These are phyloP conservation scores for Formica selysi DNA, from an alignment of 1,140 invertebrate species.

Conservation along the genomic window DNA sequence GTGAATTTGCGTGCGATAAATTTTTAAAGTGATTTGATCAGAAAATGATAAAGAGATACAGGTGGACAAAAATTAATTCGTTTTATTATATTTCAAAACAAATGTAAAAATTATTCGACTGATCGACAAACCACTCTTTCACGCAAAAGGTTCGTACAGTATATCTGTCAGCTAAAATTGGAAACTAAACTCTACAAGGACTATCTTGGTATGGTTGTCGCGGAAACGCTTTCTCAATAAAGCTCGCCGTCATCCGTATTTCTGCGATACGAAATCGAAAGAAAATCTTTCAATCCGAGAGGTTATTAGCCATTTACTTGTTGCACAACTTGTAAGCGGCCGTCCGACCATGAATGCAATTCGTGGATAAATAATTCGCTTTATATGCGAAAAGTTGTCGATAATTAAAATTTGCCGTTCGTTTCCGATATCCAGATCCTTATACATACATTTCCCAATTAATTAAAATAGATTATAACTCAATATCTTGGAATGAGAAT, in stretches of 20 bases:
- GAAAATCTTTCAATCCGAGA: slow-evolving; percentile 58
- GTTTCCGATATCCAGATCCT: too few species aligned
- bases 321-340: slow-evolving; percentile 43
- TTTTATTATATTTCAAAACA: neutral
- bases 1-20: too few species aligned
- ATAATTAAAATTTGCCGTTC: slow-evolving; percentile 65
- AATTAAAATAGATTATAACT: neutral
- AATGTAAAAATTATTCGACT: neutral
- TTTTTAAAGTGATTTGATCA: too few species aligned
- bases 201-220: neutral
- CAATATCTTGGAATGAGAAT: slow-evolving; percentile 36
- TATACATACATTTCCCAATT: neutral
- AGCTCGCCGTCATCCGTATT: slow-evolving; percentile 5
- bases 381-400: slow-evolving; percentile 6
- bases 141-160: neutral
- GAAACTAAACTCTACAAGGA: neutral
- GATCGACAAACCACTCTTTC: neutral
- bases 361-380: slow-evolving; percentile 47
- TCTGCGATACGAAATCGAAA: slow-evolving; percentile 29
- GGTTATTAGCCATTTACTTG: slow-evolving; percentile 46
- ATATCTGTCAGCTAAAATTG: neutral
- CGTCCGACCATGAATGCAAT: slow-evolving; percentile 55
- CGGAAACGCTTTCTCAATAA: slow-evolving; percentile 23
- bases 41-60: too few species aligned
- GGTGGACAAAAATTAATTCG: neutral